phyloP scores from a whole-genome alignment of 2,797 vertebrate genomes.

The Eidolon dupreanum region DNA sequence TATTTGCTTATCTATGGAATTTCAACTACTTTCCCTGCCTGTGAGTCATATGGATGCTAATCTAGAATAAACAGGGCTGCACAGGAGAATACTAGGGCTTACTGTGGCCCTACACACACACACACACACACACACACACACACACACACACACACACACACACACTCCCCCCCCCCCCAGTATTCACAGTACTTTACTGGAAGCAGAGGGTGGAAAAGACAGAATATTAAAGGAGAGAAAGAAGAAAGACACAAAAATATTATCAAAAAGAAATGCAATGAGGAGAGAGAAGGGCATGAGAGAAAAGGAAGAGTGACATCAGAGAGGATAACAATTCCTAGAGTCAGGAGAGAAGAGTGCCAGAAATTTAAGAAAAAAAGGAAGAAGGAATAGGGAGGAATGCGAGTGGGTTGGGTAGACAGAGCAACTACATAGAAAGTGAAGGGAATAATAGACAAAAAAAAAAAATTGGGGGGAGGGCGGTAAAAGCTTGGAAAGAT shows the following conservation, averaged over 20 bases:
- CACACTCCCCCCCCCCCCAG: accelerated
- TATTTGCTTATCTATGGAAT: conserved; percentile 84
- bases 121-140: background rate
- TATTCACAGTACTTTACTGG: background rate
- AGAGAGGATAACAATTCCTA: background rate
- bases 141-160: too few species aligned
- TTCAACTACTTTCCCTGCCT: conserved; percentile 72
- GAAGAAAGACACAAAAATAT: background rate
- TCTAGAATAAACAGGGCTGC: conserved; percentile 61
- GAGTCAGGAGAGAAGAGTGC: background rate
- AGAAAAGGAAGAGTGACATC: background rate
- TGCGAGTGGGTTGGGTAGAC: background rate
- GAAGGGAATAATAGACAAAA: background rate
- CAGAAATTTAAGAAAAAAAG: background rate
- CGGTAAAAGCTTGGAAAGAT: conserved; percentile 36
- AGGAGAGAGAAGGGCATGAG: background rate
- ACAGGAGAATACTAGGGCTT: conserved; percentile 57
- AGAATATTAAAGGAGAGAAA: conserved; percentile 37
- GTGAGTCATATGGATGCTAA: conserved; percentile 69
- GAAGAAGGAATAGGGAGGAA: background rate
- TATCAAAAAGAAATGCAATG: background rate
- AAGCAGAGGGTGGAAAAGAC: background rate
- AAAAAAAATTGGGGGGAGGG: background rate
- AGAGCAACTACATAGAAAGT: background rate
- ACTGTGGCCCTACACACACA: background rate